Percentiles rank a stretch among this genome's conserved stretches.
phyloP scores from a whole-genome alignment of 2,888 invertebrate genomes.

The Pristionchus arcanus region DNA sequence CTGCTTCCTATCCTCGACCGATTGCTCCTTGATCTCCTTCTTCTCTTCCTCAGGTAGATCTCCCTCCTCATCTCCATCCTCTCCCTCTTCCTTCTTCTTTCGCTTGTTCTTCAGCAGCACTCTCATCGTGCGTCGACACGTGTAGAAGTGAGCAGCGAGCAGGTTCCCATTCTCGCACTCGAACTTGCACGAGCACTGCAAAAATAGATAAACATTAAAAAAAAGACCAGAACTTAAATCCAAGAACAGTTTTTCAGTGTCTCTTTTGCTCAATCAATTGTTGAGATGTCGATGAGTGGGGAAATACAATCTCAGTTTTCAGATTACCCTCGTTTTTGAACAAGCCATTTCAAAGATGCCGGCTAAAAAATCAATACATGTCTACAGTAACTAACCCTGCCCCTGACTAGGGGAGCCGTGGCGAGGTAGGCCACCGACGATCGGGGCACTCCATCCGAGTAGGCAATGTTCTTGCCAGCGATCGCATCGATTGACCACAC shows the following conservation, averaged over 20 bases:
- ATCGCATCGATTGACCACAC: background rate
- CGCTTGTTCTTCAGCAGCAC: background rate
- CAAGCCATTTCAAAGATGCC: too few relatives aligned
- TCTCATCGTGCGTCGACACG: background rate
- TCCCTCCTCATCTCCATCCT: too few relatives aligned
- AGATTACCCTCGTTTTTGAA: too few relatives aligned
- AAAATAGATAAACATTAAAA: background rate
- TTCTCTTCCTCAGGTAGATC: background rate
- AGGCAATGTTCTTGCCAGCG: background rate
- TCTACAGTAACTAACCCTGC: background rate
- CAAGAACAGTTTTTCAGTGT: too few relatives aligned
- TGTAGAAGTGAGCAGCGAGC: constrained; percentile 48
- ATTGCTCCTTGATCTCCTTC: background rate
- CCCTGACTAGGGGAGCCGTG: background rate
- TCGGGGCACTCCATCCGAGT: constrained; percentile 2
- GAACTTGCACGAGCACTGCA: constrained; percentile 46
- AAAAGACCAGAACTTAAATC: too few relatives aligned
- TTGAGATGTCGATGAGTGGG: too few relatives aligned
- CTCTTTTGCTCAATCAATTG: too few relatives aligned
- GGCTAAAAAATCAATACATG: background rate
- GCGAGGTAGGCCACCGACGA: background rate
- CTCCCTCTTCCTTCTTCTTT: background rate
- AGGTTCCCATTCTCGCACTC: background rate
- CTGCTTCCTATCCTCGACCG: background rate
- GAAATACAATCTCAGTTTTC: too few relatives aligned